Percentiles rank a stretch among this genome's conserved stretches.
Conservation (phyloP, 53 echinoderm and acorn worm species). For the Luidia sarsii region DNA sequence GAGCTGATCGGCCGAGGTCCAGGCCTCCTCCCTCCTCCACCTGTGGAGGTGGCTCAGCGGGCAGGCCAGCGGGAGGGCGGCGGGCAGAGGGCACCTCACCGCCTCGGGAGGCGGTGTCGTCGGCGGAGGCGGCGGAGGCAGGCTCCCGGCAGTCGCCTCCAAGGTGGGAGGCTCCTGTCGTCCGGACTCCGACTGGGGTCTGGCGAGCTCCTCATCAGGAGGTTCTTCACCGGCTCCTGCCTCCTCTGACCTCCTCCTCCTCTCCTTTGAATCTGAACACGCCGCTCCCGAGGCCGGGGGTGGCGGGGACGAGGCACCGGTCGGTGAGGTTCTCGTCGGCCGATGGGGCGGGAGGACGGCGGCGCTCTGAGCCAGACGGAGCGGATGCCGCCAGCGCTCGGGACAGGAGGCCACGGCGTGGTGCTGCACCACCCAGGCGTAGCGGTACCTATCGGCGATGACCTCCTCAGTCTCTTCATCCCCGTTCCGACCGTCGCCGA, state of each 20-base stretch:
- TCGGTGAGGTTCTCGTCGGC: too few species aligned
- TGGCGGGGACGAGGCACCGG: too few species aligned
- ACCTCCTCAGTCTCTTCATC: conserved; percentile 1
- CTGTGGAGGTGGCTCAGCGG: conserved; percentile 65
- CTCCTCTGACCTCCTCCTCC: too few species aligned
- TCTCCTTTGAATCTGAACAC: too few species aligned
- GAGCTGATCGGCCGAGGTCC: not conserved
- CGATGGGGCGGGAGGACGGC: not conserved
- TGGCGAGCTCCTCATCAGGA: too few species aligned
- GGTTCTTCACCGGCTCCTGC: too few species aligned
- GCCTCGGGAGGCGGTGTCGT: not conserved
- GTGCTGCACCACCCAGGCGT: conserved; percentile 74
- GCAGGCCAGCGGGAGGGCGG: conserved; percentile 58
- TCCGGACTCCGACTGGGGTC: too few species aligned
- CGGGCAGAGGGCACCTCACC: conserved; percentile 39
- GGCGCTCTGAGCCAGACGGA: conserved; percentile 40
- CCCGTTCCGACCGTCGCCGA: not conserved
- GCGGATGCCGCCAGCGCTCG: conserved; percentile 61
- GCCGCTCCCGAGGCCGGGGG: too few species aligned
- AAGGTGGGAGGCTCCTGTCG: too few species aligned
- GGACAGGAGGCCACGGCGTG: conserved; percentile 69
- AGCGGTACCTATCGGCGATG: conserved; percentile 13
- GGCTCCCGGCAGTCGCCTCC: not conserved
- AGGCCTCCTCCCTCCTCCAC: conserved; percentile 58
- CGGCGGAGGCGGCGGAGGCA: not conserved